These are phyloP conservation scores for Hylomyscus alleni DNA, from an alignment of 2,797 vertebrate genomes.

Conservation along the genomic window DNA sequence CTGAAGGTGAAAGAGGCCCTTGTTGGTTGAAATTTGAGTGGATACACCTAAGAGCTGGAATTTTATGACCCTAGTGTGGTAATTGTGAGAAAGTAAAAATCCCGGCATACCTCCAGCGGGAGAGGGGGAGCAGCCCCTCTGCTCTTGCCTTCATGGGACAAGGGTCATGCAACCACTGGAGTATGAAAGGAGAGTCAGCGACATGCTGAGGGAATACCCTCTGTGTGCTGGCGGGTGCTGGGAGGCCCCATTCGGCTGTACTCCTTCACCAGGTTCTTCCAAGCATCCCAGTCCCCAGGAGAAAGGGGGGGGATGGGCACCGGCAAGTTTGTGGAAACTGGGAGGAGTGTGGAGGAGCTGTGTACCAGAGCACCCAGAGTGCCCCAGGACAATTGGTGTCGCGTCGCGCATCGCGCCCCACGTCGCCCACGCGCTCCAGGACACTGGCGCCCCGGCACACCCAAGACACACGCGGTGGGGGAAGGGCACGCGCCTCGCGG, in stretches of 20 bases:
- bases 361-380: not conserved
- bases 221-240: not conserved
- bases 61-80: not conserved
- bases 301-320: not conserved
- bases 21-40: not conserved
- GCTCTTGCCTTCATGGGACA: not conserved
- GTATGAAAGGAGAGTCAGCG: not conserved
- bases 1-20: not conserved
- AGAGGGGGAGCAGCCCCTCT: not conserved
- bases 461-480: slow-evolving; percentile 56
- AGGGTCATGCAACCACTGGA: not conserved
- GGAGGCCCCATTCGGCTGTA: not conserved
- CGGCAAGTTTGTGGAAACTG: slow-evolving; percentile 55
- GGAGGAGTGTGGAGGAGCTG: not conserved
- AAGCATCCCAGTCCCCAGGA: not conserved
- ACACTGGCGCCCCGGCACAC: slow-evolving; percentile 57
- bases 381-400: slow-evolving; percentile 27
- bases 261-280: not conserved
- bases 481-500: not conserved
- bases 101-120: not conserved
- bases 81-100: not conserved
- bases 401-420: not conserved
- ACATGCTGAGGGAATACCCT: not conserved
- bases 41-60: not conserved
- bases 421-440: not conserved